phyloP scores from a whole-genome alignment of 2,888 invertebrate genomes.

The Dione vanillae region DNA sequence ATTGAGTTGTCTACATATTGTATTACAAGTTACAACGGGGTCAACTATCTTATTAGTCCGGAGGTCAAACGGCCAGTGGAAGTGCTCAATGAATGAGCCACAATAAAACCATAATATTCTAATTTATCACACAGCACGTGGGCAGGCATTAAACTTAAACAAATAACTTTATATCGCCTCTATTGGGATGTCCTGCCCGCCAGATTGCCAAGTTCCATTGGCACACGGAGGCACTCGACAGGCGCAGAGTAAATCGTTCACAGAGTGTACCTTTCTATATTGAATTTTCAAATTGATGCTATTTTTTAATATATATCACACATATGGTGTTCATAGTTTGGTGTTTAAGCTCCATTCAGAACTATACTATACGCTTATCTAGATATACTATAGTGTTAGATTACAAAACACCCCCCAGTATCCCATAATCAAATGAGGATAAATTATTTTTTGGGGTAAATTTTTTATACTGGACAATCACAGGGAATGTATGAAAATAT shows the following conservation, averaged over 20 bases:
- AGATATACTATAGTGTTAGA: no score
- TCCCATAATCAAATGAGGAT: no score
- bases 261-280: background rate
- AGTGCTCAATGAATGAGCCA: constrained; percentile 65
- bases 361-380: no score
- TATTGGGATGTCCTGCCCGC: constrained; percentile 80
- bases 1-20: constrained; percentile 40
- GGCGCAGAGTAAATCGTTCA: background rate
- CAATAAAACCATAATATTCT: constrained; percentile 76
- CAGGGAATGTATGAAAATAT: no score
- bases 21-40: constrained; percentile 49
- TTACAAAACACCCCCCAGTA: no score
- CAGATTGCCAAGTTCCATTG: constrained; percentile 44
- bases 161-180: constrained; percentile 80
- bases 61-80: constrained; percentile 59
- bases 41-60: constrained; percentile 48
- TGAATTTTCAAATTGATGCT: background rate
- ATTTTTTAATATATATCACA: no score
- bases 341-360: no score
- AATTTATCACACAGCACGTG: constrained; percentile 66
- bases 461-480: no score
- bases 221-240: constrained; percentile 18
- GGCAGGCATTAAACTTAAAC: constrained; percentile 81
- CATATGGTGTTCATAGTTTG: no score
- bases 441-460: no score